Percentiles rank a stretch among this genome's conserved stretches.
Conservation (phyloP, 2,888 invertebrate genomes). For the Pilophorus perplexus region DNA sequence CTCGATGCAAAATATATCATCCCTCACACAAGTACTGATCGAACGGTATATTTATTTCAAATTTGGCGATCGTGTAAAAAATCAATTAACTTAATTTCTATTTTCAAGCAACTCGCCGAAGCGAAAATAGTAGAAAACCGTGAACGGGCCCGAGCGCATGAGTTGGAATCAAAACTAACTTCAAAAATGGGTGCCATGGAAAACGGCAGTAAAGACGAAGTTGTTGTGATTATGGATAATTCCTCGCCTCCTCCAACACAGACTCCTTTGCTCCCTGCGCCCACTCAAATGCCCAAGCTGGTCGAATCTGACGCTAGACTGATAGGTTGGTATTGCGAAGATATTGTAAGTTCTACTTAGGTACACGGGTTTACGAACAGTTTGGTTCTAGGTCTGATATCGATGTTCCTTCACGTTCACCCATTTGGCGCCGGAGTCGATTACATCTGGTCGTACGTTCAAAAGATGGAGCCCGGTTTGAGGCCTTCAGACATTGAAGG, state of each 20-base stretch:
- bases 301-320: constrained; percentile 40
- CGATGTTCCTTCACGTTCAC: constrained; percentile 88
- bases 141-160: constrained; percentile 58
- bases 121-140: constrained; percentile 58
- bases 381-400: constrained; percentile 64
- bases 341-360: not conserved
- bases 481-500: constrained; percentile 73
- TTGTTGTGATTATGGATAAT: constrained; percentile 49
- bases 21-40: constrained; percentile 15
- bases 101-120: constrained; percentile 57
- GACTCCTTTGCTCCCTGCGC: too few relatives aligned
- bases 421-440: constrained; percentile 89
- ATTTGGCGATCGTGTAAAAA: too few relatives aligned
- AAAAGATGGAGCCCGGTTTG: constrained; percentile 70
- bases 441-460: constrained; percentile 87
- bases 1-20: constrained; percentile 58
- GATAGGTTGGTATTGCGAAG: constrained; percentile 39
- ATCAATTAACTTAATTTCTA: too few relatives aligned
- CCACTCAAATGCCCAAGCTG: constrained; percentile 7
- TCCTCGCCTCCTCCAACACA: constrained; percentile 50
- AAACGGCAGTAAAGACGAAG: constrained; percentile 43
- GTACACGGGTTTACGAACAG: too few relatives aligned
- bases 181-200: constrained; percentile 52
- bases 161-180: constrained; percentile 52
- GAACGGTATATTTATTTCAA: too few relatives aligned